phyloP scores from a whole-genome alignment of 2,113 vertebrate species.

The Cervus canadensis region DNA sequence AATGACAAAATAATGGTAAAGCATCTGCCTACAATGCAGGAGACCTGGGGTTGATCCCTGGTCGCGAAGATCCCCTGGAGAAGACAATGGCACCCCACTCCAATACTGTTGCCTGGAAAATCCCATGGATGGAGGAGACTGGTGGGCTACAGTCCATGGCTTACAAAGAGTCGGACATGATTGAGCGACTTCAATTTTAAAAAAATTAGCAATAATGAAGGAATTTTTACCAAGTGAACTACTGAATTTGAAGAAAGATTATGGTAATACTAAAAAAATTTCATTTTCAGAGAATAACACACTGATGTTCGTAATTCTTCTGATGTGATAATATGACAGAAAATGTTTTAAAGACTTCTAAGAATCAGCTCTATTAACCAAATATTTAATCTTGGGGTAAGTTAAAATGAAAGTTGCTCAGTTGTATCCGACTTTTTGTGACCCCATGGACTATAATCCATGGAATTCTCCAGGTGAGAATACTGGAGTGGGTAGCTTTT shows the following conservation, averaged over 20 bases:
- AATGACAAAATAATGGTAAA: not conserved
- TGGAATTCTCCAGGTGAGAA: not conserved
- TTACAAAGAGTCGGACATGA: fast-evolving
- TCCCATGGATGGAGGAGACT: not conserved
- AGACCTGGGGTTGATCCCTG: not conserved
- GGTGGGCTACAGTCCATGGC: not conserved
- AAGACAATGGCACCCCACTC: not conserved
- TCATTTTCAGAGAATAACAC: not conserved
- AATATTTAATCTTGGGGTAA: not conserved
- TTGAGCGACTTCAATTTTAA: not conserved
- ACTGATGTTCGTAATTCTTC: not conserved
- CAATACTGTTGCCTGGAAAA: not conserved
- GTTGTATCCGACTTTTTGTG: not conserved
- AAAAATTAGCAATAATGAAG: not conserved
- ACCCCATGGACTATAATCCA: not conserved
- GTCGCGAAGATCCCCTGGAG: fast-evolving
- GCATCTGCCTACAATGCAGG: not conserved
- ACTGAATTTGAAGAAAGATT: not conserved
- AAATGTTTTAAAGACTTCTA: not conserved
- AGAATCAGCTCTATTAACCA: not conserved
- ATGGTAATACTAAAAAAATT: not conserved
- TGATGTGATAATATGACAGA: not conserved
- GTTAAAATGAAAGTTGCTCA: not conserved
- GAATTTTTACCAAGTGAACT: not conserved
- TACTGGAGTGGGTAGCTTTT: not conserved